Conservation (phyloP, 2,113 vertebrate genomes). For the Mus spicilegus region DNA sequence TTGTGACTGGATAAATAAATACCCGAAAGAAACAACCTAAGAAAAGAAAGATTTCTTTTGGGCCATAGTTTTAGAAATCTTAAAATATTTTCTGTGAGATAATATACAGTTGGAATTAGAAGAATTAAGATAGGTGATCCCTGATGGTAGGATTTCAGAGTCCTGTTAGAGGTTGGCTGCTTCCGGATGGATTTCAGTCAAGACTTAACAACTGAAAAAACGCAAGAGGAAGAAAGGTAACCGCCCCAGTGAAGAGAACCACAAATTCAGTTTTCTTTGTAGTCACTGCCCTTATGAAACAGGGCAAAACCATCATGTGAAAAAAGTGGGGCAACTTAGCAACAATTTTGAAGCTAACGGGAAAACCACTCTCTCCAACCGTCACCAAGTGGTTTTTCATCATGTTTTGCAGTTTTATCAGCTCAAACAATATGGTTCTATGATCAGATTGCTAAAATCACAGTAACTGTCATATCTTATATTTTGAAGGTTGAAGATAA, state of each 20-base stretch:
- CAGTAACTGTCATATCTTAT: conserved; percentile 3
- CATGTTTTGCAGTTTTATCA: conserved; percentile 35
- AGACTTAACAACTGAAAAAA: conserved; percentile 26
- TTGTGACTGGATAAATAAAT: not conserved
- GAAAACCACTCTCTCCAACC: conserved; percentile 73
- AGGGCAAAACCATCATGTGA: conserved; percentile 58
- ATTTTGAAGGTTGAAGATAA: conserved; percentile 31
- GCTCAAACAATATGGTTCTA: conserved; percentile 44
- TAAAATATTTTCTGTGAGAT: conserved; percentile 15
- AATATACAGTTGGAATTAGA: conserved; percentile 13
- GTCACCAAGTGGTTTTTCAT: conserved; percentile 32
- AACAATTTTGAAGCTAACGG: conserved; percentile 55
- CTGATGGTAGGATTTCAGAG: conserved; percentile 37
- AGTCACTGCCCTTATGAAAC: conserved; percentile 50
- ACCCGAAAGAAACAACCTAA: not conserved
- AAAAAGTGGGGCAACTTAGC: conserved; percentile 61
- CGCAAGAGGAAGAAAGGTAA: conserved; percentile 35
- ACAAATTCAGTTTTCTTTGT: conserved; percentile 29
- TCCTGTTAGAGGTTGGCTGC: not conserved
- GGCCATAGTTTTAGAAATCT: not conserved
- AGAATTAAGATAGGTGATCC: conserved; percentile 9
- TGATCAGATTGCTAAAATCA: conserved; percentile 54
- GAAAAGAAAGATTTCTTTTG: not conserved
- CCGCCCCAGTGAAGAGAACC: conserved; percentile 34
- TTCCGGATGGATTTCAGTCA: conserved; percentile 16